A percentile compares a stretch with the other conserved stretches of the same genome.
These are phyloP conservation scores for Donacobius atricapilla DNA, from an alignment of 2,113 vertebrate species.

Conservation along the genomic window DNA sequence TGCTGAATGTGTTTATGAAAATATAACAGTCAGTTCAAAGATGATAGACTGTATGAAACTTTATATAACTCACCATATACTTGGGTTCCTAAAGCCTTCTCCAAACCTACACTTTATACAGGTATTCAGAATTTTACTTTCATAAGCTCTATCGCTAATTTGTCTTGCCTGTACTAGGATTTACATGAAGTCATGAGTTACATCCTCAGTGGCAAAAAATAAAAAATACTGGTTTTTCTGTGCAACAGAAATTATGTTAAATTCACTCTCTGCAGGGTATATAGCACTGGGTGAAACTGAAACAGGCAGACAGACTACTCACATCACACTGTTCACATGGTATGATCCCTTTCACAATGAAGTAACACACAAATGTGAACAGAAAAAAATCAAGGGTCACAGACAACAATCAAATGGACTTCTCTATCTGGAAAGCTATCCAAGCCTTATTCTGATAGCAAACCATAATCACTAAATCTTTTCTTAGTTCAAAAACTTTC, in stretches of 20 bases:
- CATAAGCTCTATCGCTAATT: not conserved
- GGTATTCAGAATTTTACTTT: not conserved
- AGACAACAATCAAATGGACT: not conserved
- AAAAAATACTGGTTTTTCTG: not conserved
- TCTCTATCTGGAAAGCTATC: not conserved
- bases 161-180: not conserved
- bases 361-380: not conserved
- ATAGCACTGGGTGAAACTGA: not conserved
- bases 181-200: not conserved
- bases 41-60: not conserved
- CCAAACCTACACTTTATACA: not conserved
- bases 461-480: not conserved
- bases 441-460: not conserved
- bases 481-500: not conserved
- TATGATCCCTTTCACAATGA: not conserved
- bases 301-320: not conserved
- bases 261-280: not conserved
- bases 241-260: not conserved
- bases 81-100: not conserved
- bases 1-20: not conserved
- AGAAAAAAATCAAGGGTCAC: not conserved
- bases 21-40: not conserved
- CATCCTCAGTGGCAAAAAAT: not conserved
- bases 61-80: not conserved
- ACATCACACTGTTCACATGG: not conserved